Evolutionary conservation across 2,797 vertebrate species (phyloP), one percentile per base, ranked within the genome.

Genomic region (Borostomias antarcticus): DNA sequence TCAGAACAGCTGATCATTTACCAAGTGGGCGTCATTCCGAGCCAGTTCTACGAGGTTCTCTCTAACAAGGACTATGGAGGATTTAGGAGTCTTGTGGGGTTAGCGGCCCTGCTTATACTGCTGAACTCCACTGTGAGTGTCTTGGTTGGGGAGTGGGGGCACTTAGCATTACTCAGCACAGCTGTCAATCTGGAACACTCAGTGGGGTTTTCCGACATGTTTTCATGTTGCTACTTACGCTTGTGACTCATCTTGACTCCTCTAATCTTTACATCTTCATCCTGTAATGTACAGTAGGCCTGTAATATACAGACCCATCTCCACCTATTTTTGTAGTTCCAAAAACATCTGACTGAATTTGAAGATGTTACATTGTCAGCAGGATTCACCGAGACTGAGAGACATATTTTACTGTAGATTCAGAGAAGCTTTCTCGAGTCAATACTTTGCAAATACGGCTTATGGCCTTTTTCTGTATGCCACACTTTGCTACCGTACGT

Each of bases 1-100:
- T 48, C 88, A 99, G 97, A 97, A 76, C 97, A 99, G 87, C 85
- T 99, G 85, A 88, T 98, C 64, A 92, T 98, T 87, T 99, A 97
- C 89, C 96, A 95, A 79, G 95, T 99, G 70, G 98, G 98, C 1
- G 57, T 99, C 77, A 92, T 99, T 59, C 98, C 98, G 59, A 98
- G 98, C 80, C 94, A 91, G 68, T 99, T 96, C 91, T 99, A 96
- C 52, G 89, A 90, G 2, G 93, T 96, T 50, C 84, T 99, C 50
- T 95, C 94, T 45, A 93, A 81, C 77, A 95, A 94, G 87, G 93
- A 96, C 74, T 87, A 93, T 75, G 59, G 78, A 0, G 85, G 85
- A n/a, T 99, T 99, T 85, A 92, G 71, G 79, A 78, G 72, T 0
- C 58, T 98, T 75, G 88, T 95, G 0, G 77, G 86, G 9, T 58